Conservation (phyloP, 1,140 invertebrate genomes). For the Melitaea cinxia region DNA sequence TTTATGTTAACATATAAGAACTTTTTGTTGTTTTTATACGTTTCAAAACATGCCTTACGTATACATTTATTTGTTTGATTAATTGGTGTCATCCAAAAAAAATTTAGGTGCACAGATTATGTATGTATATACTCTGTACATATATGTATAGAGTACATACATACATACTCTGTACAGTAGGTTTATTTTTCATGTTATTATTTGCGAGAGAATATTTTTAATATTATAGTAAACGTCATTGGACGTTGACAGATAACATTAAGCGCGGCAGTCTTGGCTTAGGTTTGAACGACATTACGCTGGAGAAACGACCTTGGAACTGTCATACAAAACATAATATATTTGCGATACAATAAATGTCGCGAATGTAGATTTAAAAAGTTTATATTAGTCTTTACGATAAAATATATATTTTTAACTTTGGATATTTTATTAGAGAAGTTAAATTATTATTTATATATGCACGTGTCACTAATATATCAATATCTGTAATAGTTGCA, state of each 20-base stretch:
- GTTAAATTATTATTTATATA: no score
- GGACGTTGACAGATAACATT: conserved; percentile 31
- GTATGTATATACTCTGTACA: no score
- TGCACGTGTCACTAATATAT: no score
- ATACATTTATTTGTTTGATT: no score
- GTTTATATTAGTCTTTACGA: not conserved
- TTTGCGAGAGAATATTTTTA: conserved; percentile 16
- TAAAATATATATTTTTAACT: no score
- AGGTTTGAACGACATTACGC: conserved; percentile 28
- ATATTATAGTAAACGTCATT: conserved; percentile 30
- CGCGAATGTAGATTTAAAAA: not conserved
- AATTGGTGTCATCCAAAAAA: no score
- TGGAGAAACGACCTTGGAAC: conserved; percentile 33
- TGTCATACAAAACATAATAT: conserved; percentile 23
- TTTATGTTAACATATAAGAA: no score
- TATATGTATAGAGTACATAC: not conserved
- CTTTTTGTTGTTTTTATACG: no score
- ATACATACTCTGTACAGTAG: not conserved
- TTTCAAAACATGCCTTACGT: no score
- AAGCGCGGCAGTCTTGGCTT: conserved; percentile 32
- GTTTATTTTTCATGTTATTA: conserved; percentile 15
- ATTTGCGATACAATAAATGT: conserved; percentile 15
- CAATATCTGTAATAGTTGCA: no score
- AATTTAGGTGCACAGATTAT: no score
- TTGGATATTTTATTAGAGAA: no score